Conservation (phyloP, 1,140 invertebrate genomes). For the Nilaparvata lugens region DNA sequence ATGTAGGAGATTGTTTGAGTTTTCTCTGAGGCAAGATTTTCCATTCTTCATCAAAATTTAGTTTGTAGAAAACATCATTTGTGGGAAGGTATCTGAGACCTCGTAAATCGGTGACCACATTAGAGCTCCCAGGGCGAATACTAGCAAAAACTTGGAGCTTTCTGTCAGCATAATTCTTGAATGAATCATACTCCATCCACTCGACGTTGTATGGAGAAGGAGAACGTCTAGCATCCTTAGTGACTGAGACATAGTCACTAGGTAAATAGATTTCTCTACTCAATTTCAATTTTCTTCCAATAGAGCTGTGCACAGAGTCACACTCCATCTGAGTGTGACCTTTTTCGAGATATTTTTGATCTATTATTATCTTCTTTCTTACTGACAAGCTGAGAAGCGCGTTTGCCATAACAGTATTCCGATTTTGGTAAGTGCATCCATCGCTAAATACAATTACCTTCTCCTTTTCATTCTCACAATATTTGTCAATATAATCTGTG, state of each 20-base stretch:
- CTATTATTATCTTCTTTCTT: slow-evolving; percentile 27
- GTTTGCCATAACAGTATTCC: slow-evolving; percentile 30
- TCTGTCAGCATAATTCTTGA: neutral
- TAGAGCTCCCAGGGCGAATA: no score
- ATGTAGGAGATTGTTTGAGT: no score
- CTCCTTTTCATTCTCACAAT: neutral
- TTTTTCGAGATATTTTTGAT: slow-evolving; percentile 35
- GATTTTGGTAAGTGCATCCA: slow-evolving; percentile 33
- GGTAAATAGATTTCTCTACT: slow-evolving; percentile 4
- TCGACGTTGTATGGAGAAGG: slow-evolving; percentile 3
- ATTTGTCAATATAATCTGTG: slow-evolving; percentile 28
- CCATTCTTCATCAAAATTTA: no score
- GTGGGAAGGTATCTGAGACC: no score
- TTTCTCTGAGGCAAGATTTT: no score
- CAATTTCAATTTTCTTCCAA: slow-evolving; percentile 10
- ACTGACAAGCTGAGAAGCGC: slow-evolving; percentile 26
- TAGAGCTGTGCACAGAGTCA: slow-evolving; percentile 32
- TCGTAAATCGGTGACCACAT: no score
- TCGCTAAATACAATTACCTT: slow-evolving; percentile 26
- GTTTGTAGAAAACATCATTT: no score
- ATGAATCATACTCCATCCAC: neutral
- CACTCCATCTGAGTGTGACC: slow-evolving; percentile 39
- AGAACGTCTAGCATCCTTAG: neutral
- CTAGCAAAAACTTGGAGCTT: no score
- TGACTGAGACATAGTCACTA: neutral